Evolutionary conservation across 2,113 vertebrate species (phyloP).

Genomic region (Engystomops pustulosus): DNA sequence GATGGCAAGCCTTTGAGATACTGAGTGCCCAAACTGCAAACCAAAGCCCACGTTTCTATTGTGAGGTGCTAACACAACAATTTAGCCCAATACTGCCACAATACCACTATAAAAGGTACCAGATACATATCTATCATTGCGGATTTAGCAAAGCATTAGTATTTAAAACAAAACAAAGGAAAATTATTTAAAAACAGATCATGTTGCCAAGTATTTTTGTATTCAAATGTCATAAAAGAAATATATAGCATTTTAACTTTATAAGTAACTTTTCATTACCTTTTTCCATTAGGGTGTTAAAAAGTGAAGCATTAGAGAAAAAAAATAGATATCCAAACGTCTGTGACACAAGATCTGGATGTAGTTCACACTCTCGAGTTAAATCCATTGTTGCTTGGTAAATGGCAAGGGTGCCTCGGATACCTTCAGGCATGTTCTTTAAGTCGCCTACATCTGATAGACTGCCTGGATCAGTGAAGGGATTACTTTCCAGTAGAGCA

Average conservation of each 20-base stretch:
- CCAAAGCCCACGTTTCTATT: too few species aligned
- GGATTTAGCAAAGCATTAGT: too few species aligned
- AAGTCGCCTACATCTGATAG: conserved; percentile 70
- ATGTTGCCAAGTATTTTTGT: too few species aligned
- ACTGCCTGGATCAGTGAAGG: conserved; percentile 75
- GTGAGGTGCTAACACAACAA: too few species aligned
- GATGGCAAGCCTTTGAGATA: too few species aligned
- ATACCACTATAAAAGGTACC: too few species aligned
- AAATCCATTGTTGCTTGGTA: conserved; percentile 85
- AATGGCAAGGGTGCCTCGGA: conserved; percentile 83
- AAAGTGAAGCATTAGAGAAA: conserved; percentile 93
- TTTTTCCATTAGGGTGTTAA: conserved; percentile 91
- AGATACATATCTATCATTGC: too few species aligned
- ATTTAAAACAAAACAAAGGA: too few species aligned
- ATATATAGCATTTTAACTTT: neutral
- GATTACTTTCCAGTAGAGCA: conserved; percentile 87
- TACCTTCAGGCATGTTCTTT: conserved; percentile 80
- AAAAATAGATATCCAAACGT: conserved; percentile 94
- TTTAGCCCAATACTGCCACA: too few species aligned
- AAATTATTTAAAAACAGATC: too few species aligned
- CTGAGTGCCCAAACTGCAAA: too few species aligned
- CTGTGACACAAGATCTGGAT: conserved; percentile 89
- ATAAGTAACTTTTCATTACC: conserved; percentile 69
- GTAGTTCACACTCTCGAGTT: conserved; percentile 83
- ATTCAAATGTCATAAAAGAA: neutral